Percentiles rank a stretch among this genome's conserved stretches.
phyloP scores from a whole-genome alignment of 2,113 vertebrate genomes.

The Equus przewalskii region DNA sequence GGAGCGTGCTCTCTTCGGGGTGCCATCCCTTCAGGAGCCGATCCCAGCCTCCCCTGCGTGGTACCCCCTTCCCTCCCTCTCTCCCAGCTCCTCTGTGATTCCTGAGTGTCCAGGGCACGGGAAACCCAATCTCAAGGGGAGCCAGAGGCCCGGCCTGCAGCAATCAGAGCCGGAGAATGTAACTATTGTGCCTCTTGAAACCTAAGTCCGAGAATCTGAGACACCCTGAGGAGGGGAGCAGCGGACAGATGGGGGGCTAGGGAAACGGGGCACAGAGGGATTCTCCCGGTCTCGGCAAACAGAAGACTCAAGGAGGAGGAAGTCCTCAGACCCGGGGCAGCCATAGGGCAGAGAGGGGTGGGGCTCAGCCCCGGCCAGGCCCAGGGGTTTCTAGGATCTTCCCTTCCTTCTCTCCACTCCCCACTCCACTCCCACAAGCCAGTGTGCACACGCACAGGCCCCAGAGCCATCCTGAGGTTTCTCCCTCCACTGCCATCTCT shows the following conservation, averaged over 20 bases:
- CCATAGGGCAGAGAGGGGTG: slow-evolving; percentile 85
- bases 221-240: slow-evolving; percentile 70
- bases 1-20: background rate
- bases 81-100: background rate
- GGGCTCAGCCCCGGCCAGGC: slow-evolving; percentile 57
- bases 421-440: background rate
- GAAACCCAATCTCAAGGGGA: slow-evolving; percentile 81
- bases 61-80: background rate
- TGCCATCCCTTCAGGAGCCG: background rate
- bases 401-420: background rate
- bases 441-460: background rate
- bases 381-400: slow-evolving; percentile 2
- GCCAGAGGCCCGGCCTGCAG: slow-evolving; percentile 66
- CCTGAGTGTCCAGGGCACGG: slow-evolving; percentile 59
- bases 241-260: slow-evolving; percentile 59
- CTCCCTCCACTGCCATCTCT: background rate
- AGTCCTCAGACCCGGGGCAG: slow-evolving; percentile 73
- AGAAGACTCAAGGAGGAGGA: slow-evolving; percentile 80
- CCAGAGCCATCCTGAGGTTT: background rate
- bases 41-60: background rate
- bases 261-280: slow-evolving; percentile 66
- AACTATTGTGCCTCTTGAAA: slow-evolving; percentile 83
- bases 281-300: slow-evolving; percentile 72
- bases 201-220: slow-evolving; percentile 79
- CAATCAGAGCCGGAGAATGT: slow-evolving; percentile 79